A percentile compares a stretch with the other conserved stretches of the same genome.
Conservation (phyloP, 2,797 vertebrate genomes). For the Cheirogaleus major region DNA sequence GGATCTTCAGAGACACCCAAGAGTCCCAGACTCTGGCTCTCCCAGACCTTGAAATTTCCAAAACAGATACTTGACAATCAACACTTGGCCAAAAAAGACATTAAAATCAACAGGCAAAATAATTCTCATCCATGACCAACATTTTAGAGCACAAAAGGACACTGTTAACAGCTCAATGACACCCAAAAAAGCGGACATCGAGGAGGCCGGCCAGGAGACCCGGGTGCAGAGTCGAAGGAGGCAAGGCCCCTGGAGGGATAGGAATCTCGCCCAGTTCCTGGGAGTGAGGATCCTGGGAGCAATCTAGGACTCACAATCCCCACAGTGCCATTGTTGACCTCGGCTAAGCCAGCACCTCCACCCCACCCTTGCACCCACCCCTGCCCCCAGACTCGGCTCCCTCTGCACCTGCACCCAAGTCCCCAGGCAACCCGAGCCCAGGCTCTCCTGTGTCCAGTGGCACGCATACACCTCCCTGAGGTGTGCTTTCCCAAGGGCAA, state of each 20-base stretch:
- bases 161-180: neutral
- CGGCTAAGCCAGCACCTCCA: fast-evolving
- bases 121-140: neutral
- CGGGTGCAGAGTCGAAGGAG: fast-evolving
- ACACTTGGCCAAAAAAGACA: neutral
- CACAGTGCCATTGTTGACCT: neutral
- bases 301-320: neutral
- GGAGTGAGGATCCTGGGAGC: fast-evolving
- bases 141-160: neutral
- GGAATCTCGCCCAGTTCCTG: neutral
- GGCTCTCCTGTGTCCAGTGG: neutral
- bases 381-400: too few relatives aligned
- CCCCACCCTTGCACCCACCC: neutral
- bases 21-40: neutral
- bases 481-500: slow-evolving; percentile 39
- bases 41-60: neutral
- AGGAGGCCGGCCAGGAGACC: neutral
- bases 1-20: neutral
- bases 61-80: neutral
- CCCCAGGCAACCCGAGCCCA: neutral
- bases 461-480: neutral
- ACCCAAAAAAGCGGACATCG: neutral
- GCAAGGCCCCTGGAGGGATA: neutral
- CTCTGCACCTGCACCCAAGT: neutral
- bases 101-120: neutral